Evolutionary conservation across 2,797 vertebrate species (phyloP).

Genomic region (Hirundo rustica): DNA sequence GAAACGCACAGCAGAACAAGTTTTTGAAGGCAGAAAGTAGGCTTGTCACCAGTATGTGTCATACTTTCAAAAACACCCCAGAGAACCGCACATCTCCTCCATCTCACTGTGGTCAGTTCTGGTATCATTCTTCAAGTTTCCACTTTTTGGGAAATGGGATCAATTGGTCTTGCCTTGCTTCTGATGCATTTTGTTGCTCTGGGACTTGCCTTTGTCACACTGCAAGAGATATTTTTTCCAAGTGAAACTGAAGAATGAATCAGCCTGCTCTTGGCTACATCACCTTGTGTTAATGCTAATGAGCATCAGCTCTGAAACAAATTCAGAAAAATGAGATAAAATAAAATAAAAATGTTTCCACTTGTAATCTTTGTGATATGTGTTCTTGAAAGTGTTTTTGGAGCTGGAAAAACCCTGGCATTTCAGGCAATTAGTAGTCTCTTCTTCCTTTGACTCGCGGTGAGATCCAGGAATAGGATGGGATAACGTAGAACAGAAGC

Average conservation of each 20-base stretch:
- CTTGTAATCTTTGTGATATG: background rate
- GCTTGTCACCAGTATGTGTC: background rate
- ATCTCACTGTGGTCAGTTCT: background rate
- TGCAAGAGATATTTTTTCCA: background rate
- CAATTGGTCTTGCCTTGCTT: background rate
- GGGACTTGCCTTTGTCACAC: background rate
- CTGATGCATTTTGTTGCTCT: background rate
- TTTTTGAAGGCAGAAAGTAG: background rate
- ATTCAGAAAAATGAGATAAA: background rate
- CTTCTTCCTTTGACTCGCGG: fast-evolving
- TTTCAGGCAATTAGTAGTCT: background rate
- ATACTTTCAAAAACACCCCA: background rate
- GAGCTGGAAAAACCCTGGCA: background rate
- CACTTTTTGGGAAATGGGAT: background rate
- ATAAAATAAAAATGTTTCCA: background rate
- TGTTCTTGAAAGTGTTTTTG: background rate
- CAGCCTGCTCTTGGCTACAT: background rate
- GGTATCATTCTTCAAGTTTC: background rate
- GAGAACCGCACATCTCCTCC: background rate
- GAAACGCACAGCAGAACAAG: fast-evolving
- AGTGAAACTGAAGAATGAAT: background rate
- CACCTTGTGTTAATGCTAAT: background rate
- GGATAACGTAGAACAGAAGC: background rate
- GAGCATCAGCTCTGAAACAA: background rate
- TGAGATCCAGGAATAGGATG: background rate